These are phyloP conservation scores for Microtus oregoni DNA, from an alignment of 2,113 vertebrate species.

Conservation along the genomic window DNA sequence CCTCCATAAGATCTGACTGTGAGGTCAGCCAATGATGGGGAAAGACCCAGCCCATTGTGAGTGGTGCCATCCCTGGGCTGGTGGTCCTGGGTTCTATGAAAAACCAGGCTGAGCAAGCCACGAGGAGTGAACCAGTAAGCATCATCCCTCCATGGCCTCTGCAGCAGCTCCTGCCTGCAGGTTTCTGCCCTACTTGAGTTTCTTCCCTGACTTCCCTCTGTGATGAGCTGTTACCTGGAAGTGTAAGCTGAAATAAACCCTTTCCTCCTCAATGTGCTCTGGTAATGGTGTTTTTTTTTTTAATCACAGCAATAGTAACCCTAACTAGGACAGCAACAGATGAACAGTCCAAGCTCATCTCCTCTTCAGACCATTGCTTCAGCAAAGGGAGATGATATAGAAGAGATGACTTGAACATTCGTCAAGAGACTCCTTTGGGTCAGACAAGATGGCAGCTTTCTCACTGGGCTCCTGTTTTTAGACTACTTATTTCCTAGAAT, in stretches of 20 bases:
- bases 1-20: neutral
- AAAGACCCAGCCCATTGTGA: neutral
- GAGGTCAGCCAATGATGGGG: neutral
- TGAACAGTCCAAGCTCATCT: neutral
- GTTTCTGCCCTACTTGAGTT: neutral
- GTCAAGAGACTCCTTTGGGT: neutral
- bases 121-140: neutral
- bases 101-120: neutral
- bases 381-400: neutral
- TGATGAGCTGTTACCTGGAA: neutral
- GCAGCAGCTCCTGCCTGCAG: neutral
- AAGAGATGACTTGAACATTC: neutral
- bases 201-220: neutral
- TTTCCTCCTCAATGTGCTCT: neutral
- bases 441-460: neutral
- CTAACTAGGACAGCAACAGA: neutral
- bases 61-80: neutral
- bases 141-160: no score
- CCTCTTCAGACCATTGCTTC: neutral
- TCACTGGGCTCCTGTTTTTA: neutral
- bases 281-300: neutral
- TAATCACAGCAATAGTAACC: neutral
- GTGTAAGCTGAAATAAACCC: neutral
- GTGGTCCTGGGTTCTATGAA: neutral
- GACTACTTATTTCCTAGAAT: neutral